These are phyloP conservation scores for Nothoprocta pentlandii DNA, from an alignment of 2,113 vertebrate species.

Conservation along the genomic window DNA sequence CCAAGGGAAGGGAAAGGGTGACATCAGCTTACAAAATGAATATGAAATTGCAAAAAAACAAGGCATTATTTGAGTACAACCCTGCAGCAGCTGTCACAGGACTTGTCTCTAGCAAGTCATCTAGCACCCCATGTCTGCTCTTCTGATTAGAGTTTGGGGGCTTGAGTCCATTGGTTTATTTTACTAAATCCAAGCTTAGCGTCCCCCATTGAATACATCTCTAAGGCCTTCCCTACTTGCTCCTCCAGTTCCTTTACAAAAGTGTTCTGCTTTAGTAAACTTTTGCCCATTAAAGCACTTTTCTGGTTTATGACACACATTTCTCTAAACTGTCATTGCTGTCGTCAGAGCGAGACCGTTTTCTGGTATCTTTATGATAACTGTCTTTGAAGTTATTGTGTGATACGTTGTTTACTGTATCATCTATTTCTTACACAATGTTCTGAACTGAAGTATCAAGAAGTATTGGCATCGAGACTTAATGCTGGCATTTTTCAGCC, in stretches of 20 bases:
- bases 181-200: background rate
- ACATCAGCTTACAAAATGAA: background rate
- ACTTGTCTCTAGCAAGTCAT: background rate
- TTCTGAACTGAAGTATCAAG: background rate
- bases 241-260: background rate
- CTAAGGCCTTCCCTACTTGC: background rate
- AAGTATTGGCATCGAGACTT: background rate
- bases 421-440: background rate
- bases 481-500: background rate
- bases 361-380: background rate
- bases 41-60: background rate
- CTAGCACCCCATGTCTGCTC: background rate
- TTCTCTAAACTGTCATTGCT: background rate
- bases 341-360: background rate
- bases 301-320: background rate
- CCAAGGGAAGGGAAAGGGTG: fast-evolving
- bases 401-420: background rate
- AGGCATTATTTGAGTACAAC: background rate
- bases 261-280: background rate
- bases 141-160: background rate
- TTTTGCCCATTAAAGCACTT: background rate
- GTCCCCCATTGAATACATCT: background rate
- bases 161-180: background rate
- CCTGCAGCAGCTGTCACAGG: background rate
- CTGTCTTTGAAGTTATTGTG: background rate